Conservation (phyloP, 2,113 vertebrate genomes). For the Mastomys coucha region DNA sequence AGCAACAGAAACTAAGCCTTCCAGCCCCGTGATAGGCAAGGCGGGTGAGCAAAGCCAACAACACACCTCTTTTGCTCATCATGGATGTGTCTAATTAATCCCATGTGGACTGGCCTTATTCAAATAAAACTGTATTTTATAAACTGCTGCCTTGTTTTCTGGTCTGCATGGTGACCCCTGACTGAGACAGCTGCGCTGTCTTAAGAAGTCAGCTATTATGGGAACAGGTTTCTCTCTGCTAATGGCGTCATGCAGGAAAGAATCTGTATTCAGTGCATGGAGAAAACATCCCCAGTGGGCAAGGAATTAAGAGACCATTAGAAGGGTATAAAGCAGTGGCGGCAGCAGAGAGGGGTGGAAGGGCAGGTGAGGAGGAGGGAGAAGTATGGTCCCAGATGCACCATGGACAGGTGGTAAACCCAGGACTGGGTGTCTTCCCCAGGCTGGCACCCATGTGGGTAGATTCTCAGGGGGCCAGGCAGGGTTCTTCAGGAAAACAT, state of each 20-base stretch:
- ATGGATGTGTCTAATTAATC: slow-evolving; percentile 82
- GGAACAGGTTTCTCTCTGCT: slow-evolving; percentile 62
- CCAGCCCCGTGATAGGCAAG: slow-evolving; percentile 71
- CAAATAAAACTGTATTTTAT: slow-evolving; percentile 79
- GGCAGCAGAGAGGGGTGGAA: neutral
- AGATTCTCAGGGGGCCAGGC: neutral
- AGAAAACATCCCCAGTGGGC: slow-evolving; percentile 62
- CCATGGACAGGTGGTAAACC: neutral
- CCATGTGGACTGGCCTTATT: slow-evolving; percentile 80
- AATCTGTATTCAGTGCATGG: slow-evolving; percentile 69
- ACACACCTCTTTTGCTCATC: slow-evolving; percentile 70
- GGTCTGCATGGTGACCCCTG: slow-evolving; percentile 64
- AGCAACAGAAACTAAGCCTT: slow-evolving; percentile 75
- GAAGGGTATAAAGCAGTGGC: slow-evolving; percentile 36
- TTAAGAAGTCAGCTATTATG: slow-evolving; percentile 65
- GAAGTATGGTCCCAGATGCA: neutral
- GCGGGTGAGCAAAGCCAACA: slow-evolving; percentile 62
- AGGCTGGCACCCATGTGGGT: neutral
- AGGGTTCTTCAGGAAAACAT: neutral
- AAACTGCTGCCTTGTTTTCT: slow-evolving; percentile 71
- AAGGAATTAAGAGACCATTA: slow-evolving; percentile 76
- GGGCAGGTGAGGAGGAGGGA: neutral
- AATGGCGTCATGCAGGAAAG: slow-evolving; percentile 64
- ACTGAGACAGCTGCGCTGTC: slow-evolving; percentile 66
- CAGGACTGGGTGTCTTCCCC: neutral